A percentile compares a stretch with the other conserved stretches of the same genome.
Conservation (phyloP, 2,888 invertebrate genomes). For the Patella caerulea region DNA sequence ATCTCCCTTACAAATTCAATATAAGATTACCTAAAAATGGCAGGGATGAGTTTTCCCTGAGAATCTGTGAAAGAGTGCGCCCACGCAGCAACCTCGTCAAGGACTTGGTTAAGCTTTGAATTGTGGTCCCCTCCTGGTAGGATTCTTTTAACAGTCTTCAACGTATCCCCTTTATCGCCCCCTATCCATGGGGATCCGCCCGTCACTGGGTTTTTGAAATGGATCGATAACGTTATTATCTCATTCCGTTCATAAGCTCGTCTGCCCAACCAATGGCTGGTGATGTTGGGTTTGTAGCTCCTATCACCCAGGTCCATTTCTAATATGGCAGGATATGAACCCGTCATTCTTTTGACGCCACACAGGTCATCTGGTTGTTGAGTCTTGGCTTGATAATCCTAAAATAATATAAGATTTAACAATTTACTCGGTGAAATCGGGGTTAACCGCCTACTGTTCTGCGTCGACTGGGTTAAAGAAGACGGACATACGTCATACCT, state of each 20-base stretch:
- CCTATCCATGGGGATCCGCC: conserved; percentile 28
- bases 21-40: conserved; percentile 29
- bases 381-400: conserved; percentile 18
- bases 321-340: conserved; percentile 37
- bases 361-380: conserved; percentile 34
- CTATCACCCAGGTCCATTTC: conserved; percentile 32
- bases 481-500: too few species aligned
- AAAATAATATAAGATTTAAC: not conserved
- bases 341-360: conserved; percentile 35
- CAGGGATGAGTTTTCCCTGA: conserved; percentile 31
- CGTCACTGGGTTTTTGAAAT: conserved; percentile 33
- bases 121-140: conserved; percentile 33
- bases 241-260: conserved; percentile 30
- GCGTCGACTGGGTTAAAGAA: too few species aligned
- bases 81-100: conserved; percentile 31
- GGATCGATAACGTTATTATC: conserved; percentile 32
- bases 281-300: conserved; percentile 14
- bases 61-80: conserved; percentile 28
- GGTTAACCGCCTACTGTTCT: conserved; percentile 12
- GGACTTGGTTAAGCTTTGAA: conserved; percentile 22
- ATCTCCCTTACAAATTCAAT: too few species aligned
- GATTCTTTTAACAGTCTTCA: conserved; percentile 27
- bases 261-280: conserved; percentile 23
- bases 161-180: conserved; percentile 24
- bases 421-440: not conserved